Evolutionary conservation across 2,113 vertebrate genomes (phyloP), one percentile per base, ranked within the genome.

Genomic region (Pseudois nayaur): DNA sequence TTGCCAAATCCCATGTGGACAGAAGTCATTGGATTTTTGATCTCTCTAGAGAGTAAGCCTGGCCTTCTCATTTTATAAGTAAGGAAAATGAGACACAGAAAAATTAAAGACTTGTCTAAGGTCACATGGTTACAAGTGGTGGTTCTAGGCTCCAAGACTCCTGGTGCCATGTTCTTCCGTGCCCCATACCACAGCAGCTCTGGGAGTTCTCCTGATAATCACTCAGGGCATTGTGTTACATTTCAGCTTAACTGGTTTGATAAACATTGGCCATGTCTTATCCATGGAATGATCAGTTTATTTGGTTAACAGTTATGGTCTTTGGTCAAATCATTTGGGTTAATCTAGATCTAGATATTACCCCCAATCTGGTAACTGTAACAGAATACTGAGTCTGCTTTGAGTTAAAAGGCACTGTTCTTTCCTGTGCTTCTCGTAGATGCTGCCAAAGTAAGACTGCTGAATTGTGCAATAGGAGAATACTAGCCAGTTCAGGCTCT

Each of bases 381-480:
- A 86, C 25, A 78, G 91, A 45, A 14, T 84, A 60, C 92, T 40
- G 82, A 81, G 59, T 76, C 94, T 87, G 94, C 94, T 92, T 84
- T 85, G 88, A 64, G 87, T 92, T 94, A 94, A 94, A 93, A 59
- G 78, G 85, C 36, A 14, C 60, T 25, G 74, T 25, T 64, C 84
- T 96, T 92, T 79, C 59, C 54, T 33, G 59, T 45, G 89, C 79
- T 96, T 87, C 95, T 92, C 90, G 88, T 93, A 95, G 81, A 60
- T 13, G 48, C 40, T 97, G 92, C 95, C 97, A 94, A 85, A 95
- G 93, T 11, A 55, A 59, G 92, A 93, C 79, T 78, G 95, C 64
- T 74, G 87, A 95, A 85, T 92, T 95, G 92, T 87, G 95, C 96
- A 96, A 97, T 48, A 91, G 87, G 92, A 89, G 94, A 60, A 33